Evolutionary conservation across 1,140 invertebrate species (phyloP).

Genomic region (Anoplolepis gracilipes): DNA sequence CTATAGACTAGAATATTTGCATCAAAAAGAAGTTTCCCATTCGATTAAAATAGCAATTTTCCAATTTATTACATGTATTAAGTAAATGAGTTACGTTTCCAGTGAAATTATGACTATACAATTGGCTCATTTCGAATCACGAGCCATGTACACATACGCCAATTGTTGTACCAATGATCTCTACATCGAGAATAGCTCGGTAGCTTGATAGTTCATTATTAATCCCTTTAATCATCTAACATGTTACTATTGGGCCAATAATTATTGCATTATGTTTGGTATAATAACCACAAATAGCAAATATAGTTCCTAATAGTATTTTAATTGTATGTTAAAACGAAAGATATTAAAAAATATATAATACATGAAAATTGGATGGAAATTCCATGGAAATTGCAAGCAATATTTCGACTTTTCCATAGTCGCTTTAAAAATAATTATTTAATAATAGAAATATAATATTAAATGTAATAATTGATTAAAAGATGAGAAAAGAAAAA

Average conservation of each 20-base stretch:
- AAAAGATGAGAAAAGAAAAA: background rate
- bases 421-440: background rate
- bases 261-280: background rate
- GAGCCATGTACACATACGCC: background rate
- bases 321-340: background rate
- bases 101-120: background rate
- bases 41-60: background rate
- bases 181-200: background rate
- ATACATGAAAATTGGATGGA: background rate
- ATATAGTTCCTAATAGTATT: background rate
- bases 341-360: background rate
- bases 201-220: slow-evolving; percentile 2
- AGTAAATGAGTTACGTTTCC: background rate
- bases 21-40: background rate
- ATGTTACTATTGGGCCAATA: background rate
- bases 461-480: background rate
- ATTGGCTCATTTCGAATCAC: background rate
- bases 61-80: background rate
- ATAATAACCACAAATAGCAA: background rate
- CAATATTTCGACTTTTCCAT: background rate
- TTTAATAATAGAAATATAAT: no score
- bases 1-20: background rate
- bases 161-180: slow-evolving; percentile 13
- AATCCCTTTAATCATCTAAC: background rate
- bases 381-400: background rate